Evolutionary conservation across 2,797 vertebrate species (phyloP).

Genomic region (Mus minutoides): DNA sequence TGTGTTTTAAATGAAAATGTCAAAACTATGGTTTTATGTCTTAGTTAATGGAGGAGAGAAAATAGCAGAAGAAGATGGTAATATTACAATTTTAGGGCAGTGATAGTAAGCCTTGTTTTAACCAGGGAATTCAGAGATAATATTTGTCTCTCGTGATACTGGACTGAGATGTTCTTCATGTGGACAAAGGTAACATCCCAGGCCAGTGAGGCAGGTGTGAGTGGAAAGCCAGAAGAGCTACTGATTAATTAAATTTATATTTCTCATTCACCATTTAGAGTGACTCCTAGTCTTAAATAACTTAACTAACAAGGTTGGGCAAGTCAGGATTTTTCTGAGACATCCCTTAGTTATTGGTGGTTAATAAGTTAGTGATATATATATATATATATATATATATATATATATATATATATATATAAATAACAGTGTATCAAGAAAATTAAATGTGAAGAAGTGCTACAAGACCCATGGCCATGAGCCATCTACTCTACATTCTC

Average conservation of each 20-base stretch:
- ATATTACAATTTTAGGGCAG: background rate
- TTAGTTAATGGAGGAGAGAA: background rate
- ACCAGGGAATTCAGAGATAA: background rate
- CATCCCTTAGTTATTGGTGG: constrained; percentile 35
- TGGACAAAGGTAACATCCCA: background rate
- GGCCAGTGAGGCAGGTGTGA: background rate
- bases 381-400: no score
- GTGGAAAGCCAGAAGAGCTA: background rate
- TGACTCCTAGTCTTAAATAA: constrained; percentile 18
- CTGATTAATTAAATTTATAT: background rate
- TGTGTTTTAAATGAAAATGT: constrained; percentile 37
- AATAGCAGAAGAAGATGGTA: constrained; percentile 25
- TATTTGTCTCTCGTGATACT: background rate
- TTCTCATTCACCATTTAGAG: constrained; percentile 29
- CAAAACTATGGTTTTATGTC: background rate
- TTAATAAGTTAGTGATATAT: background rate
- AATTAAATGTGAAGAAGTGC: constrained; percentile 19
- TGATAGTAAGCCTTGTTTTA: background rate
- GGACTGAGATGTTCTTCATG: background rate
- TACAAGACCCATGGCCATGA: constrained; percentile 11
- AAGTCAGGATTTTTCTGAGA: constrained; percentile 49
- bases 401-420: no score
- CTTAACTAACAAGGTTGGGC: background rate
- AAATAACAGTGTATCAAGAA: constrained; percentile 5
- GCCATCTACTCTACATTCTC: background rate